These are phyloP conservation scores for Ophion slaviceki DNA, from an alignment of 2,888 invertebrate species.

Conservation along the genomic window DNA sequence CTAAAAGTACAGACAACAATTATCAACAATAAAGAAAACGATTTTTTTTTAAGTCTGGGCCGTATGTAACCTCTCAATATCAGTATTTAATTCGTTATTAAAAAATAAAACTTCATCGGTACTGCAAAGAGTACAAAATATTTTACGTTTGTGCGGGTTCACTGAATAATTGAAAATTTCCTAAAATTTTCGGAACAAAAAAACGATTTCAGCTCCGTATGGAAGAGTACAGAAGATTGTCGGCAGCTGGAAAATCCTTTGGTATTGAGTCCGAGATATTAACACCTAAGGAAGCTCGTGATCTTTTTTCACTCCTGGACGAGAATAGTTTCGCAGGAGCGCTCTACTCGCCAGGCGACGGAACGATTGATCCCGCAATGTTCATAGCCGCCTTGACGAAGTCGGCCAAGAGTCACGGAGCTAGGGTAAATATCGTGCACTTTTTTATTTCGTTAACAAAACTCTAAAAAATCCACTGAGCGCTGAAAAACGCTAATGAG, in stretches of 20 bases:
- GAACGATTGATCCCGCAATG: conserved; percentile 93
- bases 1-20: too few relatives aligned
- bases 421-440: conserved; percentile 84
- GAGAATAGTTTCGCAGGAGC: conserved; percentile 90
- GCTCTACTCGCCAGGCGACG: conserved; percentile 92
- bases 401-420: conserved; percentile 89
- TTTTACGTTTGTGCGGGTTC: too few relatives aligned
- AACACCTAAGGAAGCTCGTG: conserved; percentile 89
- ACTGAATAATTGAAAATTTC: too few relatives aligned
- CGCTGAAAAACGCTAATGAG: neutral
- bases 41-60: too few relatives aligned
- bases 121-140: too few relatives aligned
- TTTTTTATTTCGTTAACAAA: neutral
- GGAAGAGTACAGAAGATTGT: conserved; percentile 92
- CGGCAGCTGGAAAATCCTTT: conserved; percentile 91
- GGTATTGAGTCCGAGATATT: conserved; percentile 91
- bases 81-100: too few relatives aligned
- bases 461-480: neutral
- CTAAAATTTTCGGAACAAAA: neutral
- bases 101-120: too few relatives aligned
- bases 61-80: too few relatives aligned
- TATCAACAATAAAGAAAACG: too few relatives aligned
- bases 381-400: conserved; percentile 90
- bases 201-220: conserved; percentile 86
- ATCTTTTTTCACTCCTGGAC: conserved; percentile 91